These are phyloP conservation scores for Scomber japonicus DNA, from an alignment of 2,113 vertebrate species.

Conservation along the genomic window DNA sequence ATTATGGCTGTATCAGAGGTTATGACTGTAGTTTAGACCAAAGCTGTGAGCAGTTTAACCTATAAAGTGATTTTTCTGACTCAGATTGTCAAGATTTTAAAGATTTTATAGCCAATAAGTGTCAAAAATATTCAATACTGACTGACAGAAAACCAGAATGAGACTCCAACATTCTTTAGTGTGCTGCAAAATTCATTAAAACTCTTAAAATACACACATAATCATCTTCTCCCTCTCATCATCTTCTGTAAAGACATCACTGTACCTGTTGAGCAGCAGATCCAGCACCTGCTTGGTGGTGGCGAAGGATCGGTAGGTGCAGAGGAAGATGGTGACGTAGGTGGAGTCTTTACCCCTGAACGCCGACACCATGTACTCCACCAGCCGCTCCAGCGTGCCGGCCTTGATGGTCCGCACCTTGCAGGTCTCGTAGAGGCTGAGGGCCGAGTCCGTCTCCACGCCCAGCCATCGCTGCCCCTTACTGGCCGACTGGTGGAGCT, in stretches of 20 bases:
- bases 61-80: too few relatives aligned
- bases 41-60: too few relatives aligned
- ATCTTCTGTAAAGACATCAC: too few relatives aligned
- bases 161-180: too few relatives aligned
- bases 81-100: too few relatives aligned
- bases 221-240: not conserved
- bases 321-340: slow-evolving; percentile 98
- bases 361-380: slow-evolving; percentile 97
- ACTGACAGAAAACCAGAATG: too few relatives aligned
- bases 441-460: slow-evolving; percentile 92
- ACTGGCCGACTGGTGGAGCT: slow-evolving; percentile 92
- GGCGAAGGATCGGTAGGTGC: slow-evolving; percentile 96
- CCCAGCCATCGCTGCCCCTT: slow-evolving; percentile 99
- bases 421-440: slow-evolving; percentile 96
- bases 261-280: slow-evolving; percentile 91
- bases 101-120: too few relatives aligned
- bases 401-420: slow-evolving; percentile 98
- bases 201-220: too few relatives aligned
- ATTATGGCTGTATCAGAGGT: too few relatives aligned
- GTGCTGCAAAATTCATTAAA: too few relatives aligned
- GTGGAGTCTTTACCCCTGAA: slow-evolving; percentile 97
- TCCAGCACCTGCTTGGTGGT: slow-evolving; percentile 96
- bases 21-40: too few relatives aligned
- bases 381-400: slow-evolving; percentile 96
- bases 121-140: too few relatives aligned